Evolutionary conservation across 2,888 invertebrate species (phyloP), one percentile per base, ranked within the genome.

Genomic region (Ashinkailepas kermadecensis): DNA sequence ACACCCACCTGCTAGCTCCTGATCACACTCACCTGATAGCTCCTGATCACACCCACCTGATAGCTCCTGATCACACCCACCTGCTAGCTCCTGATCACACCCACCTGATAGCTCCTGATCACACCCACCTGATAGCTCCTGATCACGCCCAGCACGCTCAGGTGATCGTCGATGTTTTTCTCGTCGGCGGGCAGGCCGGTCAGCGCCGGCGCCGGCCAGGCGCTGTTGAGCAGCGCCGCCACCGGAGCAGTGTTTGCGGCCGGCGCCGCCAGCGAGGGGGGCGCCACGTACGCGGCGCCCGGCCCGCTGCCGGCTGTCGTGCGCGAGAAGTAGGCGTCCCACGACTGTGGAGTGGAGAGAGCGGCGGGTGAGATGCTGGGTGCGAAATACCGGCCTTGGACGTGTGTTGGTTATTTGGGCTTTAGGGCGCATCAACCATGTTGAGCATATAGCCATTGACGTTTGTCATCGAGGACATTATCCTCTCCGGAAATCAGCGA

Each of bases 141-240:
- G 39, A 99, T 99, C 88, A 99, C 96, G 82, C 97, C 96, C 88
- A 99, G 99, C 21, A 99, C 98, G 81, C 98, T 97, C 84, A 99
- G 91, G 90, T 99, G 99, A 88, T 99, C 99, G 86, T 97, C 96
- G 86, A 99, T 97, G 85, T 94, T 91, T 89, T 96, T 95, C 86
- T 95, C 94, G 87, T 83, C 82, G 18, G 86, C 86, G 39, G 88
- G 87, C 58, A 88, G 84, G 82, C 86, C 86, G 4, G 25, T 88
- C 88, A 25, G 87, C 85, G 7, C 87, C 86, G 54, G 87, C 85
- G 59, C 87, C 86, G 18, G 54, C 54, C 1, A 7, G 4, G 6
- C 15, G 12, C 15, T 11, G 7, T 11, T 11, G 18, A 74, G 54
- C 11, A 94, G 88, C 13, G 93, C 90, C 81, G 92, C 90, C 65